Conservation (phyloP, 37 sponge, comb jelly and placozoan genomes). For the Amphimedon queenslandica region DNA sequence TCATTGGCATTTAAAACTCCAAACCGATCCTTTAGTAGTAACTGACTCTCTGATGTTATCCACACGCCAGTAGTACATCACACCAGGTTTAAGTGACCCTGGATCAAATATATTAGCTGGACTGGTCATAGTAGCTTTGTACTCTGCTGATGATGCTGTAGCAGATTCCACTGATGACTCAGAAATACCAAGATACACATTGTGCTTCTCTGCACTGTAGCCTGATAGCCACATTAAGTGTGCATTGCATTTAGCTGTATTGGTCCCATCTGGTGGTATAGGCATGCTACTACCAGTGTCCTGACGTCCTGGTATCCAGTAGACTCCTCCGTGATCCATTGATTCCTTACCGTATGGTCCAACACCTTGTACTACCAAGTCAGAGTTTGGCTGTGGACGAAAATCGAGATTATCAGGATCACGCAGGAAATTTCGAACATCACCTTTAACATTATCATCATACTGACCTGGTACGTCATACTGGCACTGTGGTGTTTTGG, state of each 20-base stretch:
- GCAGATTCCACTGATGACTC: neutral
- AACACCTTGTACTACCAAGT: neutral
- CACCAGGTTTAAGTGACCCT: neutral
- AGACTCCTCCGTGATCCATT: conserved; percentile 22
- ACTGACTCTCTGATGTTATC: neutral
- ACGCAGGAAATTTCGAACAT: conserved; percentile 14
- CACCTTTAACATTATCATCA: conserved; percentile 8
- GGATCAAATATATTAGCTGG: conserved; percentile 15
- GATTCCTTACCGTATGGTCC: conserved; percentile 34
- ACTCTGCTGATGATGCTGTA: conserved; percentile 4
- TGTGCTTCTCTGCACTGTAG: conserved; percentile 5
- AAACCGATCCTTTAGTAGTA: neutral
- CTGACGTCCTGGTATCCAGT: conserved; percentile 38
- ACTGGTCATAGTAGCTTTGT: neutral
- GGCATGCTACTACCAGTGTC: neutral
- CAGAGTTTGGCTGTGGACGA: conserved; percentile 11
- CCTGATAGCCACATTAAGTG: conserved; percentile 36
- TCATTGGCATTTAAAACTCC: conserved; percentile 4
- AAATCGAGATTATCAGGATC: conserved; percentile 32
- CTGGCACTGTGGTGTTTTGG: neutral
- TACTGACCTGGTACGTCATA: conserved; percentile 12
- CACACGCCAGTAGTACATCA: conserved; percentile 1
- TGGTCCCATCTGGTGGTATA: conserved; percentile 23
- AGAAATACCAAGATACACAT: conserved; percentile 12
- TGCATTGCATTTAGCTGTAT: conserved; percentile 24